These are phyloP conservation scores for Thereva unica DNA, from an alignment of 2,888 invertebrate genomes.

Conservation along the genomic window DNA sequence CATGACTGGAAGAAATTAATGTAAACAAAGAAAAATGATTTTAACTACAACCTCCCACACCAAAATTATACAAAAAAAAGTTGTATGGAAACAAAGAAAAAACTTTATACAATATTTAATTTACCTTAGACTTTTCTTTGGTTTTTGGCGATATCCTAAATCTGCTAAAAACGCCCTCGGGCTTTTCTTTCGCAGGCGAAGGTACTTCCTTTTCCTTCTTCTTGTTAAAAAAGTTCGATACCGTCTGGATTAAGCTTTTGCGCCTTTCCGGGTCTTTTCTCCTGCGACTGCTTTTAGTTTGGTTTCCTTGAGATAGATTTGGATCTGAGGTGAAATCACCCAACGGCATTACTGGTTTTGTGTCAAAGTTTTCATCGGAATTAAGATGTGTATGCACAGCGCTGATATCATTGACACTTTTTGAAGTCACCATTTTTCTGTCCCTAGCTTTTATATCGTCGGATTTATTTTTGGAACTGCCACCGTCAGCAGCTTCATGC, in stretches of 20 bases:
- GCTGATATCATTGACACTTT: slow-evolving; percentile 57
- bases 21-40: slow-evolving; percentile 29
- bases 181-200: slow-evolving; percentile 44
- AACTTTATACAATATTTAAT: slow-evolving; percentile 31
- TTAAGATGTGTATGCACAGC: slow-evolving; percentile 45
- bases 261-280: slow-evolving; percentile 71
- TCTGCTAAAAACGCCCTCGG: slow-evolving; percentile 60
- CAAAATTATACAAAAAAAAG: slow-evolving; percentile 14
- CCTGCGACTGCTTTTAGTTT: slow-evolving; percentile 47
- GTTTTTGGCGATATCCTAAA: slow-evolving; percentile 66
- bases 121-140: slow-evolving; percentile 69
- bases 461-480: slow-evolving; percentile 42
- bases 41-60: slow-evolving; percentile 26
- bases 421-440: slow-evolving; percentile 56
- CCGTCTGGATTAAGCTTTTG: slow-evolving; percentile 81
- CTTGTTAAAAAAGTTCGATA: slow-evolving; percentile 81
- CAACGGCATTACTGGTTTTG: slow-evolving; percentile 44
- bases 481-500: slow-evolving; percentile 43
- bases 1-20: slow-evolving; percentile 62
- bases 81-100: slow-evolving; percentile 35
- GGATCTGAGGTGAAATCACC: slow-evolving; percentile 63
- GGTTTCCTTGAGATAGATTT: slow-evolving; percentile 50
- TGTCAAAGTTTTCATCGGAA: slow-evolving; percentile 45
- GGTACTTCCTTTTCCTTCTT: slow-evolving; percentile 66
- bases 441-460: slow-evolving; percentile 50